A percentile compares a stretch with the other conserved stretches of the same genome.
Conservation (phyloP, 2,797 vertebrate species). For the Pogoniulus pusillus region DNA sequence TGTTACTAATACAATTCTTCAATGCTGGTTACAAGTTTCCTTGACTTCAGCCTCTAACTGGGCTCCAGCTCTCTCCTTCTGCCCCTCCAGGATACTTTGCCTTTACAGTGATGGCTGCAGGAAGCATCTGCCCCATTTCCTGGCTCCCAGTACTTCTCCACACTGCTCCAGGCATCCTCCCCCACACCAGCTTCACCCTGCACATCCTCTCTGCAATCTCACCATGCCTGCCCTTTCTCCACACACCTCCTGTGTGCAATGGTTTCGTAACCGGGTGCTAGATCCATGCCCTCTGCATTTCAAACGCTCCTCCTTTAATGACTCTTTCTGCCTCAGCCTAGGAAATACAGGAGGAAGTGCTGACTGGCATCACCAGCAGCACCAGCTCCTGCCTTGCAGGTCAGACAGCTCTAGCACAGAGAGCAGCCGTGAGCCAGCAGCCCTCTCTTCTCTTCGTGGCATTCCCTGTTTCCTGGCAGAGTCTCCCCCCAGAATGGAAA, state of each 20-base stretch:
- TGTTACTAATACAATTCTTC: background rate
- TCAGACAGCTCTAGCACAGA: background rate
- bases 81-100: background rate
- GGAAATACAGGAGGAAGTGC: background rate
- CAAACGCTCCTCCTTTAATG: background rate
- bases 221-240: accelerated
- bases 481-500: background rate
- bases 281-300: background rate
- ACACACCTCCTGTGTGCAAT: background rate
- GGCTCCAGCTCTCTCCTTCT: background rate
- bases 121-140: background rate
- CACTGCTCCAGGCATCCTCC: background rate
- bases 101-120: accelerated
- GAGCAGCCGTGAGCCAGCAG: background rate
- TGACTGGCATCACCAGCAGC: background rate
- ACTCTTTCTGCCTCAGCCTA: background rate
- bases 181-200: background rate
- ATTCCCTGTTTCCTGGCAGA: background rate
- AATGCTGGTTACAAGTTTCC: background rate
- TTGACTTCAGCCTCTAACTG: background rate
- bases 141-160: background rate
- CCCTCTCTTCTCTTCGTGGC: background rate
- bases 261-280: background rate
- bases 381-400: background rate
- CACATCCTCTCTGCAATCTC: background rate